Percentiles rank a stretch among this genome's conserved stretches.
phyloP scores from a whole-genome alignment of 2,888 invertebrate genomes.

The Stratiomys singularior region DNA sequence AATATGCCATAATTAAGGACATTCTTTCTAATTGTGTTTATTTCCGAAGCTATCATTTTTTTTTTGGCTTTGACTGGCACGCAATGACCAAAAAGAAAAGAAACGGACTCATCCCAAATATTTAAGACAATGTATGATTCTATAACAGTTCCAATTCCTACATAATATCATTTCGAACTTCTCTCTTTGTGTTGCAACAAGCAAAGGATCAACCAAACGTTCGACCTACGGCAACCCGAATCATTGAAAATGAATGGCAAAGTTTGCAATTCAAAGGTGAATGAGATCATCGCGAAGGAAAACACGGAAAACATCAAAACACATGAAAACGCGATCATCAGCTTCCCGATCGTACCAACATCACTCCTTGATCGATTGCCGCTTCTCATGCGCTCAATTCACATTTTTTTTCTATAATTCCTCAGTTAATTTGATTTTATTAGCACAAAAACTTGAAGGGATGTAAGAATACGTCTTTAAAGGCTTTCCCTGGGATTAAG shows the following conservation, averaged over 20 bases:
- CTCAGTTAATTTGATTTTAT: constrained; percentile 52
- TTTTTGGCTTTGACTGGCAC: too few species aligned
- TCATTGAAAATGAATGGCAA: constrained; percentile 18
- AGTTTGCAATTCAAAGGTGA: constrained; percentile 28
- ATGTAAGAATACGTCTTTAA: not conserved
- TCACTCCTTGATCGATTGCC: constrained; percentile 35
- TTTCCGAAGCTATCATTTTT: too few species aligned
- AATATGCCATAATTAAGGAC: too few species aligned
- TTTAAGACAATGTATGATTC: too few species aligned
- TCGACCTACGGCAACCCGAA: not conserved
- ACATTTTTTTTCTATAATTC: constrained; percentile 46
- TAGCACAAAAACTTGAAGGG: constrained; percentile 43
- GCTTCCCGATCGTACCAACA: constrained; percentile 13
- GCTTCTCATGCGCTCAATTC: not conserved
- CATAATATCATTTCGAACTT: too few species aligned
- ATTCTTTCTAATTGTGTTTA: too few species aligned
- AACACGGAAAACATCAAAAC: constrained; percentile 39
- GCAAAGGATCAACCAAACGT: not conserved
- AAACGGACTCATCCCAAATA: too few species aligned
- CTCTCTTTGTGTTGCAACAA: too few species aligned
- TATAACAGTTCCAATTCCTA: too few species aligned
- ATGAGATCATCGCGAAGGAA: constrained; percentile 21
- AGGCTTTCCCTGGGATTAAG: not conserved
- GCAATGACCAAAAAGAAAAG: too few species aligned
- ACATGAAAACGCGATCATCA: constrained; percentile 31